These are phyloP conservation scores for Pseudanteris insignis DNA, from an alignment of 2,888 invertebrate genomes.

Conservation along the genomic window DNA sequence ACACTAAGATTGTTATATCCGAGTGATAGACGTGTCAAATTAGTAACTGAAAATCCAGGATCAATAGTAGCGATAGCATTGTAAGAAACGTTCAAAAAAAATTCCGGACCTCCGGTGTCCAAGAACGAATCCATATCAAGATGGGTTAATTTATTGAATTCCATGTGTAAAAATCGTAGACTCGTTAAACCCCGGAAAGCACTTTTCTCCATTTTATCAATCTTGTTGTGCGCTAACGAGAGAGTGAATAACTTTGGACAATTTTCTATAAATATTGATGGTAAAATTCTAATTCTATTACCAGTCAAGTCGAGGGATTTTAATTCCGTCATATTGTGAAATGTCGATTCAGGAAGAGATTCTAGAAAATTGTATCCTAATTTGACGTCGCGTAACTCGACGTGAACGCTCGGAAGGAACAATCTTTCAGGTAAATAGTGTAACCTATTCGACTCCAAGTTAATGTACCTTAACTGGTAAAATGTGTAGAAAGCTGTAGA, in stretches of 20 bases:
- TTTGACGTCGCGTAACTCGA: constrained; percentile 80
- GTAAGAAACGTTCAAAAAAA: constrained; percentile 81
- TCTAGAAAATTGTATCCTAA: constrained; percentile 84
- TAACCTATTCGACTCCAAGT: constrained; percentile 86
- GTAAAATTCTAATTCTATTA: constrained; percentile 77
- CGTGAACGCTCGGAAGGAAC: constrained; percentile 76
- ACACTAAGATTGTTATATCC: constrained; percentile 83
- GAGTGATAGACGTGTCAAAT: constrained; percentile 83
- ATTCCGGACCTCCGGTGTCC: constrained; percentile 68
- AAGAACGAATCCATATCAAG: constrained; percentile 66
- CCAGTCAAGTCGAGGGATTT: constrained; percentile 82
- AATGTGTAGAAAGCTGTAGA: constrained; percentile 75
- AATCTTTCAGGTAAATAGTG: constrained; percentile 75
- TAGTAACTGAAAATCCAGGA: constrained; percentile 66
- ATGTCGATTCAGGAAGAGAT: constrained; percentile 75
- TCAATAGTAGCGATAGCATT: constrained; percentile 78
- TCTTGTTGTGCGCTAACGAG: constrained; percentile 83
- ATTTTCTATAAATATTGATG: constrained; percentile 77
- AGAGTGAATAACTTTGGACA: constrained; percentile 82
- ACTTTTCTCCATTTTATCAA: constrained; percentile 76
- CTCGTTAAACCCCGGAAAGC: constrained; percentile 81
- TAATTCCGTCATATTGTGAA: constrained; percentile 77
- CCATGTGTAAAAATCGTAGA: constrained; percentile 81
- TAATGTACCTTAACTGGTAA: constrained; percentile 75
- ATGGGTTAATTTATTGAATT: constrained; percentile 78